Evolutionary conservation across 2,113 vertebrate genomes (phyloP).

Genomic region (Nymphicus hollandicus): DNA sequence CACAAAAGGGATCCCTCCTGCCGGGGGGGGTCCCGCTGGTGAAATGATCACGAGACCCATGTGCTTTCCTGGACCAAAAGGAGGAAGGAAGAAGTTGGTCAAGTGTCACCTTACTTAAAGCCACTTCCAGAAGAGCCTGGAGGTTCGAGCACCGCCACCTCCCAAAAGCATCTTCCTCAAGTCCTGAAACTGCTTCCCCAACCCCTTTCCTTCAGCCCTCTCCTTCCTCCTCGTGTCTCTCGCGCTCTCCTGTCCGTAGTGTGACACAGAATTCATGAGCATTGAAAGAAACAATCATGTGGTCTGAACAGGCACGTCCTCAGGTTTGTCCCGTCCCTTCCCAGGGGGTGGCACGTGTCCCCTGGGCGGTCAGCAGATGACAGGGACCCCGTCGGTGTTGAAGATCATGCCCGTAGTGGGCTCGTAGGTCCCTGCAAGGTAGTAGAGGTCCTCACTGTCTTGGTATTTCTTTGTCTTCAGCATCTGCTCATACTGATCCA

Average conservation of each 20-base stretch:
- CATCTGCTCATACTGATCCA: slow-evolving; percentile 98
- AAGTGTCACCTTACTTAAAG: slow-evolving; percentile 1
- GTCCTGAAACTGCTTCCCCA: slow-evolving; percentile 10
- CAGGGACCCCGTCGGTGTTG: slow-evolving; percentile 94
- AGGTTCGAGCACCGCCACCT: not conserved
- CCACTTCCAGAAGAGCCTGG: slow-evolving; percentile 6
- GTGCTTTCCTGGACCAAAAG: slow-evolving; percentile 52
- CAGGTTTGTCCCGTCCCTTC: slow-evolving; percentile 38
- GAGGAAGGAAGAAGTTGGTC: slow-evolving; percentile 43
- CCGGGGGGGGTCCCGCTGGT: not conserved
- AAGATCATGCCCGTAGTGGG: slow-evolving; percentile 99
- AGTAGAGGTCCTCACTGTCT: slow-evolving; percentile 98
- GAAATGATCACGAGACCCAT: slow-evolving; percentile 56
- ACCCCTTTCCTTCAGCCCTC: slow-evolving; percentile 42
- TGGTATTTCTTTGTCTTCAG: slow-evolving; percentile 95
- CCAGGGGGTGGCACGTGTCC: slow-evolving; percentile 17
- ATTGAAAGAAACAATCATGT: slow-evolving; percentile 72
- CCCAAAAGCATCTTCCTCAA: not conserved
- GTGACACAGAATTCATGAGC: slow-evolving; percentile 54
- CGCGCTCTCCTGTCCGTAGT: slow-evolving; percentile 46
- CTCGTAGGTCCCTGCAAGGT: slow-evolving; percentile 97
- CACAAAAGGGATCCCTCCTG: slow-evolving; percentile 51
- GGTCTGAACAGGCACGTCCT: slow-evolving; percentile 69
- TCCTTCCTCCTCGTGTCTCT: slow-evolving; percentile 47
- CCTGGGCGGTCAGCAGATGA: slow-evolving; percentile 85